Conservation (phyloP, 1,140 invertebrate genomes). For the Neodiprion fabricii region DNA sequence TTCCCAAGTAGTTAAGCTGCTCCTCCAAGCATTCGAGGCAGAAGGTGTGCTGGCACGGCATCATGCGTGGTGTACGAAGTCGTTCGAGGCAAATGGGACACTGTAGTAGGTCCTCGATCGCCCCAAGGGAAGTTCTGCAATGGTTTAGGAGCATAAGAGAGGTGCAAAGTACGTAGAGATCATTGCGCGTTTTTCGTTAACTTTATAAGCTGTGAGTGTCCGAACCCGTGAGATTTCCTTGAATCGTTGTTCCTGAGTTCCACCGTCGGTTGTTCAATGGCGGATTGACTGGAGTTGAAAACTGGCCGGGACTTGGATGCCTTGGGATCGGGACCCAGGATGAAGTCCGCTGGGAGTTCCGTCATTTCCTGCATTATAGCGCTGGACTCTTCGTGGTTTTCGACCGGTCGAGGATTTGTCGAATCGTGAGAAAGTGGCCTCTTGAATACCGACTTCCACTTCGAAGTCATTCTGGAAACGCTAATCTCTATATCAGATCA, state of each 20-base stretch:
- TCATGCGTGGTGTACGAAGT: conserved; percentile 70
- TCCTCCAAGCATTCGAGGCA: conserved; percentile 69
- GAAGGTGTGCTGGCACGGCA: conserved; percentile 81
- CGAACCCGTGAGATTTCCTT: not conserved
- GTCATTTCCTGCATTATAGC: conserved; percentile 22
- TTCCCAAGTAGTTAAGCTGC: conserved; percentile 33
- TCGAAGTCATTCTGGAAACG: conserved; percentile 20
- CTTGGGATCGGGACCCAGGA: conserved; percentile 7
- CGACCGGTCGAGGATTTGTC: not conserved
- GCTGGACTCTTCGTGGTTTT: conserved; percentile 19
- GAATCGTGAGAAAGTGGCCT: conserved; percentile 17
- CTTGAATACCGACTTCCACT: conserved; percentile 31
- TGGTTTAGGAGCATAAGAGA: not conserved
- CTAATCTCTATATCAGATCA: too few species aligned
- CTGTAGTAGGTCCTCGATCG: conserved; percentile 71
- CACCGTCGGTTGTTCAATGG: not conserved
- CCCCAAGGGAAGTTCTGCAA: conserved; percentile 56
- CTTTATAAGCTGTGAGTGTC: not conserved
- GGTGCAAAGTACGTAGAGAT: not conserved
- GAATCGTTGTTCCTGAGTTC: not conserved
- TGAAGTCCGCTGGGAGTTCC: conserved; percentile 16
- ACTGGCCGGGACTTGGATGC: not conserved
- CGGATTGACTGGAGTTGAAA: not conserved
- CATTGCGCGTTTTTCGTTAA: too few species aligned
- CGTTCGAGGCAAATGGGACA: conserved; percentile 76